Evolutionary conservation across 2,888 invertebrate species (phyloP), one percentile per base, ranked within the genome.

Genomic region (Cataglyphis albicans): DNA sequence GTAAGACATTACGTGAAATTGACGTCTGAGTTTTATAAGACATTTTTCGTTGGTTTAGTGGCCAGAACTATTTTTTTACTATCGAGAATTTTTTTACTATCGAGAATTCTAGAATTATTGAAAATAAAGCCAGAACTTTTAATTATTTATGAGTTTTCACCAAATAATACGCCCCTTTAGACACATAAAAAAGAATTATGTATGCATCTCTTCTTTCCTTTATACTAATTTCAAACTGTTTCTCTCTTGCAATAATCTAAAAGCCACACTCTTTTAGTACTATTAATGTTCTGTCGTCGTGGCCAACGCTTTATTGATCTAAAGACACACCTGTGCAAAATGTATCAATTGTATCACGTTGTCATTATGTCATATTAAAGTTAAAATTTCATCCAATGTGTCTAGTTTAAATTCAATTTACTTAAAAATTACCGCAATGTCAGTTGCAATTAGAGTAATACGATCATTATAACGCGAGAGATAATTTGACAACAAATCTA

Each of bases 281-380:
- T 59, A 41, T 41, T n/a, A 41, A 61, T 61, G 44, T 44, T 48
- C 2, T 61, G 63, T 15, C 5, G 35, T 18, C 3, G 3, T 73
- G 9, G 10, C 25, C 48, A 41, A 55, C 9, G 21, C 32, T 25
- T 35, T 74, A 88, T 88, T 61, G 84, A 88, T 88, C 41, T 41
- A 9, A 9, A 41, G 73, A 55, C 61, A n/a, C 75, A 73, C 80
- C 84, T 7, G 15, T 61, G n/a, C 5, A 21, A 21, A 67, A 75
- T 55, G 76, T 9, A 59, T 7, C 65, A 12, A 6, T 59, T 15
- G 41, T 35, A 80, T 80, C 84, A 87, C 25, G 72, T 21, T 21
- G 84, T 81, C 38, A 76, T 44, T 48, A 12, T 21, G n/a, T 35
- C 59, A 67, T 15, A 15, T 64, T 35, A 72, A 35, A 18, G 57